These are phyloP conservation scores for Anticlea derivata DNA, from an alignment of 2,888 invertebrate species.

Conservation along the genomic window DNA sequence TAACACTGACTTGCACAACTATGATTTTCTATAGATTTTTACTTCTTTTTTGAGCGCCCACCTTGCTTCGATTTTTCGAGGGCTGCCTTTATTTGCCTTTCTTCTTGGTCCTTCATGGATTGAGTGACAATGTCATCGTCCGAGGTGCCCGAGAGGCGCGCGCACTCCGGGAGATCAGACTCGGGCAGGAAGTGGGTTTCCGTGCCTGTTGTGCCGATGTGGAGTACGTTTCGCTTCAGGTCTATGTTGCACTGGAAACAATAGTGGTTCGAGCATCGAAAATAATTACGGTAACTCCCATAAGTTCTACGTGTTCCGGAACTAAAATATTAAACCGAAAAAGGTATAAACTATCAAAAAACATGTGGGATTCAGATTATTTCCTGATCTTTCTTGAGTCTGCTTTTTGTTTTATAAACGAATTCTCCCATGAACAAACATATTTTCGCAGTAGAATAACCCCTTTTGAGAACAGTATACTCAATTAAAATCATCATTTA, in stretches of 20 bases:
- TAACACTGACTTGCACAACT: conserved; percentile 35
- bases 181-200: conserved; percentile 95
- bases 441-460: too few relatives aligned
- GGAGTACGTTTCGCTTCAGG: conserved; percentile 92
- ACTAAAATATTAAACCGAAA: too few relatives aligned
- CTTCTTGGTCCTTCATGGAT: conserved; percentile 84
- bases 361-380: background rate
- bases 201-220: conserved; percentile 97
- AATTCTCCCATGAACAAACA: too few relatives aligned
- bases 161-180: conserved; percentile 86
- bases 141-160: conserved; percentile 88
- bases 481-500: too few relatives aligned
- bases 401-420: too few relatives aligned
- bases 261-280: background rate
- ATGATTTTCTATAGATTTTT: conserved; percentile 22
- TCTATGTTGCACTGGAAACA: conserved; percentile 92
- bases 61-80: conserved; percentile 87
- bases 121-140: conserved; percentile 85
- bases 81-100: conserved; percentile 88
- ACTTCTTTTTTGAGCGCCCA: conserved; percentile 72
- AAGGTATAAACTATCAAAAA: too few relatives aligned
- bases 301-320: too few relatives aligned
- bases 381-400: too few relatives aligned
- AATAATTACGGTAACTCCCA: too few relatives aligned
- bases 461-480: too few relatives aligned